Evolutionary conservation across 2,797 vertebrate species (phyloP), one percentile per base, ranked within the genome.

Genomic region (Morelia viridis): DNA sequence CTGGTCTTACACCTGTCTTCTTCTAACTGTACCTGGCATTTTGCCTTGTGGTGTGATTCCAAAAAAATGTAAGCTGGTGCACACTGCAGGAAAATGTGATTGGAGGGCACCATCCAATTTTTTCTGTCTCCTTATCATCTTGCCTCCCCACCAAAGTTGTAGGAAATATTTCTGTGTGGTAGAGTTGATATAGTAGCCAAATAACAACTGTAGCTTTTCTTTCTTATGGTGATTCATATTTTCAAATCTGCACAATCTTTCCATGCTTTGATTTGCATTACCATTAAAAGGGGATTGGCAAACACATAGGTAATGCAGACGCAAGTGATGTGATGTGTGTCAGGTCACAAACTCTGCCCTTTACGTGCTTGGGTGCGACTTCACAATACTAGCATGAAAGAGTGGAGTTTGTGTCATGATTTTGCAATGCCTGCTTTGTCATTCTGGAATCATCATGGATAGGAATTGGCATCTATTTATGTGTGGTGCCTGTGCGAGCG

Each of bases 271-370:
- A 86, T 64, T 94, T 92, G 85, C 91, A 91, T 93, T 35, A 17
- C n/a, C 26, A 89, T 95, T 94, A 90, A 94, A 92, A 94, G 92
- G 31, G 10, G 80, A 85, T 41, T 41, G 41, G 41, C 41, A 41
- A 41, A 41, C 41, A 41, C 41, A 41, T 41, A 41, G 41, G 41
- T 41, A 41, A 41, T 41, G 3, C 41, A 41, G 41, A 41, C 41
- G 41, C 41, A 41, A 41, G 41, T 41, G 41, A 41, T 41, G 41
- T 41, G 41, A 53, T 8, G 50, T 80, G 41, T 46, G 19, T 80
- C 76, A 80, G 76, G 9, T 19, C 41, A 46, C 35, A 80, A 80
- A 80, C 35, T 46, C 35, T 80, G 17, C 35, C 35, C 17, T 15
- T 35, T 46, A 24, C 24, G 71, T 80, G 24, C 35, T 46, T 46